Conservation (phyloP, 2,113 vertebrate genomes). For the Chaetodon trifascialis region DNA sequence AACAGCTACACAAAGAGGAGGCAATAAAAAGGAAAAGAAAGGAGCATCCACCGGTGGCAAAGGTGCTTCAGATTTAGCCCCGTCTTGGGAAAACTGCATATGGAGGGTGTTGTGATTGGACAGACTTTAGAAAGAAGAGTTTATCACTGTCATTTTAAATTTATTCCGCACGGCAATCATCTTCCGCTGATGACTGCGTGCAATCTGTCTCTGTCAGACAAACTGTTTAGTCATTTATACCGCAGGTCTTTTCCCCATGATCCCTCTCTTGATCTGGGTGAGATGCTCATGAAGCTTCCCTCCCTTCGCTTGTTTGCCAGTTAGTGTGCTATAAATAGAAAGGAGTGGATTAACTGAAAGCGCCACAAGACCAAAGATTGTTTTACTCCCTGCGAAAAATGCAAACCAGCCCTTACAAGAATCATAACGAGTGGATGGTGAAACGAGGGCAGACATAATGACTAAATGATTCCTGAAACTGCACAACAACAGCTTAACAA, state of each 20-base stretch:
- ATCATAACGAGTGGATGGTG: neutral
- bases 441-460: neutral
- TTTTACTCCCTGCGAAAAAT: neutral
- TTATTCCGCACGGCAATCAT: neutral
- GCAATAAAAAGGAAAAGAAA: neutral
- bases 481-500: neutral
- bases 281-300: neutral
- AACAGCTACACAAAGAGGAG: neutral
- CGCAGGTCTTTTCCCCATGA: neutral
- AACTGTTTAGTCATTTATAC: neutral
- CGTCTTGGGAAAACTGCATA: neutral
- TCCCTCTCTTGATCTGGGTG: neutral
- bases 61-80: neutral
- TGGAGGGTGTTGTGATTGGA: neutral
- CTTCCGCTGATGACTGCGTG: neutral
- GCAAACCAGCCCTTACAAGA: neutral
- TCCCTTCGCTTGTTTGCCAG: slow-evolving; percentile 8
- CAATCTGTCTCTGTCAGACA: neutral
- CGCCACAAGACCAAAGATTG: neutral
- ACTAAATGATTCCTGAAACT: neutral
- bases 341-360: slow-evolving; percentile 18
- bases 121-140: neutral
- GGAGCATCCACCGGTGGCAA: neutral
- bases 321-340: slow-evolving; percentile 27
- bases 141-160: neutral